Base-by-base conservation (phyloP, 2,113 vertebrate species). In the Ploceus nigricollis region DNA sequence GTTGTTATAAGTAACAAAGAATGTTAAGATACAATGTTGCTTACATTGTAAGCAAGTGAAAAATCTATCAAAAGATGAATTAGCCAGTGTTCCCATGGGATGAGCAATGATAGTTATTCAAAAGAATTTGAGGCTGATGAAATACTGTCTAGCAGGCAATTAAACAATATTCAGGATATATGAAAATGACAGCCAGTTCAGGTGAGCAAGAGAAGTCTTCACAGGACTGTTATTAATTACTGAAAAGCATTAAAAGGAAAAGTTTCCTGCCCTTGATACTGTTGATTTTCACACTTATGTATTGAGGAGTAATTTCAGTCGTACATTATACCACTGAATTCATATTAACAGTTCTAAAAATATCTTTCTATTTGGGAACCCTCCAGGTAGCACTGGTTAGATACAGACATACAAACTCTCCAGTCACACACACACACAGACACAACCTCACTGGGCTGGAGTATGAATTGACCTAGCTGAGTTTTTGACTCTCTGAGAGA, bases 21-120 rank as follows among this genome's bases (percentile, higher is more conserved):
- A 30, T 0, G 0, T 24, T 16, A 45, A 65, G 31, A 56, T 21
- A 44, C 1, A 0, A 37, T 19, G 6, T 16, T 66, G 11, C 40
- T 87, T 69, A 47, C 24, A 35, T 4, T 50, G 27, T 91, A 78
- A 73, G 6, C 8, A 78, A 54, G 15, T 21, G 16, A 7, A 54
- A 90, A 81, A 64, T 44, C 18, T 22, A 47, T 68, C 21, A 56
- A 82, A 81, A 60, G 25, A 50, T 7, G 1, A 93, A 51, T 60
- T 72, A 60, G 6, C 4, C 20, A 61, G 11, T 23, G 8, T 61
- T 82, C 15, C 40, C 37, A 28, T 40, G 17, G 31, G n/a, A 54
- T 2, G 2, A 73, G 17, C 7, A 79, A 37, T 28, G 8, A 42
- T 7, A 11, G 15, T 27, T 71, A 58, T 50, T 78, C 40, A 68